These are phyloP conservation scores for Chascanopsetta lugubris DNA, from an alignment of 2,113 vertebrate species.

Conservation along the genomic window DNA sequence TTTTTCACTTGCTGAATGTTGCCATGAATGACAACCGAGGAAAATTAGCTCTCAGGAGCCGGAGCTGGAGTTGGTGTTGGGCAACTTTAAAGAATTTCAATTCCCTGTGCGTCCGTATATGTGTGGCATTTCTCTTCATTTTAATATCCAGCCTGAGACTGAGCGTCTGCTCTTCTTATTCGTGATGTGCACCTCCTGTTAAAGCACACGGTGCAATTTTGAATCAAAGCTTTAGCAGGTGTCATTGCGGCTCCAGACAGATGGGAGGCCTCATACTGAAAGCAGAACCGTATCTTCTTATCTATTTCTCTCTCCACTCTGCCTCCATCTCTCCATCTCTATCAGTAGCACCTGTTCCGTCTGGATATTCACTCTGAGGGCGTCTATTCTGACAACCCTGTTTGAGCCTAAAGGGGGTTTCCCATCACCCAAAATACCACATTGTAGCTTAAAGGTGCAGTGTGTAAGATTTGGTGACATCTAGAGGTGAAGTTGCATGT, in stretches of 20 bases:
- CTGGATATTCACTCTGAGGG: conserved; percentile 13
- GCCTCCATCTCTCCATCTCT: conserved; percentile 7
- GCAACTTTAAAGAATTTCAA: background rate
- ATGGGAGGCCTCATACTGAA: conserved; percentile 51
- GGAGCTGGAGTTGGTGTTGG: no score
- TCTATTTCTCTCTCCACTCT: conserved; percentile 39
- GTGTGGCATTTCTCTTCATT: background rate
- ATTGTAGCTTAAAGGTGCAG: background rate
- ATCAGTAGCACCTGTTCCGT: conserved; percentile 11
- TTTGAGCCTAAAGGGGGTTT: conserved; percentile 9
- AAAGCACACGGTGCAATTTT: conserved; percentile 35
- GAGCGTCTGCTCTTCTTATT: conserved; percentile 10
- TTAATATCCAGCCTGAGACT: background rate
- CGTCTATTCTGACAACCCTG: conserved; percentile 11
- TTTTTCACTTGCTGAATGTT: no score
- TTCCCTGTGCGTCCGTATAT: no score
- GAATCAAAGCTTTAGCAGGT: conserved; percentile 54
- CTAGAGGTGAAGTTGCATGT: no score
- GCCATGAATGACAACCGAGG: no score
- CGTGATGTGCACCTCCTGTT: conserved; percentile 7
- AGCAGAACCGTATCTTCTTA: conserved; percentile 34
- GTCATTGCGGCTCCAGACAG: conserved; percentile 37
- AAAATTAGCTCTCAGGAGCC: no score
- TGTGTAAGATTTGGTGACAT: no score
- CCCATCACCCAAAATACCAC: background rate